These are phyloP conservation scores for Philhelius pedissequus DNA, from an alignment of 2,888 invertebrate species.

Conservation along the genomic window DNA sequence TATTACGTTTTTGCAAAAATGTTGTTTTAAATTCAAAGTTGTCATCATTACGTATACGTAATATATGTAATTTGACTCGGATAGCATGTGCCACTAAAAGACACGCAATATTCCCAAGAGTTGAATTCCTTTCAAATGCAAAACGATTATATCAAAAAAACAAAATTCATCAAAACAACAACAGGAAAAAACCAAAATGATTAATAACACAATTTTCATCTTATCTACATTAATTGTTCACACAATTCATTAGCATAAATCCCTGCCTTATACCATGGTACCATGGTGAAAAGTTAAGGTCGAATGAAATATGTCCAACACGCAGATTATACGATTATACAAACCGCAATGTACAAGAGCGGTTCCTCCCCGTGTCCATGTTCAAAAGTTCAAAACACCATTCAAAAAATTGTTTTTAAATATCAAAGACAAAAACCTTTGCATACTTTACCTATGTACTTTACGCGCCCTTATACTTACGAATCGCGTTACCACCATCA, in stretches of 20 bases:
- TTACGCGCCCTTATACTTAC: conserved; percentile 11
- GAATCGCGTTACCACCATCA: not conserved
- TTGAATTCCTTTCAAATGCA: not conserved
- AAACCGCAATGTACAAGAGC: conserved; percentile 37
- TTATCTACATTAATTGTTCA: conserved; percentile 12
- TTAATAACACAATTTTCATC: conserved; percentile 44
- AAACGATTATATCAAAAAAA: conserved; percentile 1
- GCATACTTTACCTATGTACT: no score
- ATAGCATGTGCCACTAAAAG: no score
- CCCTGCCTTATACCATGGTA: no score
- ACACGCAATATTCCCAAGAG: not conserved
- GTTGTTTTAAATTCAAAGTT: no score
- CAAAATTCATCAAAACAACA: not conserved
- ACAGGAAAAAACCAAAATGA: conserved; percentile 14
- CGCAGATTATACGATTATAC: conserved; percentile 42
- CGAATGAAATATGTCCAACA: conserved; percentile 49
- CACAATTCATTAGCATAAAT: conserved; percentile 47
- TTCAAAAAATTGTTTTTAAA: conserved; percentile 52
- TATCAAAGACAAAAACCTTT: conserved; percentile 63
- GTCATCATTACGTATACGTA: no score
- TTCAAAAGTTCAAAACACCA: conserved; percentile 61
- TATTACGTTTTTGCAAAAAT: no score
- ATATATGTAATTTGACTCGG: no score
- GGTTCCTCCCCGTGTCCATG: conserved; percentile 21
- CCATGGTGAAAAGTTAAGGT: no score